A percentile compares a stretch with the other conserved stretches of the same genome.
Evolutionary conservation across 2,888 invertebrate genomes (phyloP).

Genomic region (Lacanobia wlatinum): DNA sequence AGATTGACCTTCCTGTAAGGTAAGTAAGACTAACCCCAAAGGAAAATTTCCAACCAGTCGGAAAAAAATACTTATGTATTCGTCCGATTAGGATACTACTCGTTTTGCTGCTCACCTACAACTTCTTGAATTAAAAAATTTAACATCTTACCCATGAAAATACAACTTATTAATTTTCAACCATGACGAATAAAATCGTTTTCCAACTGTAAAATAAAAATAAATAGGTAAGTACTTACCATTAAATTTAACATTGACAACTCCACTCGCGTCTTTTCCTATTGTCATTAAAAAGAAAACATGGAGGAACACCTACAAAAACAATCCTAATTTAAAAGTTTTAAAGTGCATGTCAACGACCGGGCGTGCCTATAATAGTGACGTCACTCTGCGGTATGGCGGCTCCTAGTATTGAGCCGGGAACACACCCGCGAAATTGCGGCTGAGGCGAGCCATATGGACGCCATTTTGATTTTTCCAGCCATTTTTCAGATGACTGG

Average conservation of each 20-base stretch:
- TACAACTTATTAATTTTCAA: too few relatives aligned
- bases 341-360: conserved; percentile 61
- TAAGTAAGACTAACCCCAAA: too few relatives aligned
- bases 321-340: conserved; percentile 48
- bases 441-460: conserved; percentile 10
- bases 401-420: conserved; percentile 44
- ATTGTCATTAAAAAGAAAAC: conserved; percentile 24
- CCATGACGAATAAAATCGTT: too few relatives aligned
- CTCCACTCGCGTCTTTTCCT: too few relatives aligned
- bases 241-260: neutral
- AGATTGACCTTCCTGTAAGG: too few relatives aligned
- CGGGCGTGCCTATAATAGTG: conserved; percentile 58
- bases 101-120: too few relatives aligned
- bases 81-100: too few relatives aligned
- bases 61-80: too few relatives aligned
- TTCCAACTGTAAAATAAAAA: conserved; percentile 3
- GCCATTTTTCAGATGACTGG: conserved; percentile 9
- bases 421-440: conserved; percentile 58
- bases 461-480: conserved; percentile 30
- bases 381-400: conserved; percentile 56
- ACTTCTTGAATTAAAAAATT: too few relatives aligned
- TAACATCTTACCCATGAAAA: too few relatives aligned
- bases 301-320: conserved; percentile 44
- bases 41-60: too few relatives aligned
- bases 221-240: too few relatives aligned